Evolutionary conservation across 2,888 invertebrate genomes (phyloP), one percentile per base, ranked within the genome.

Genomic region (Nomada goodeniana): DNA sequence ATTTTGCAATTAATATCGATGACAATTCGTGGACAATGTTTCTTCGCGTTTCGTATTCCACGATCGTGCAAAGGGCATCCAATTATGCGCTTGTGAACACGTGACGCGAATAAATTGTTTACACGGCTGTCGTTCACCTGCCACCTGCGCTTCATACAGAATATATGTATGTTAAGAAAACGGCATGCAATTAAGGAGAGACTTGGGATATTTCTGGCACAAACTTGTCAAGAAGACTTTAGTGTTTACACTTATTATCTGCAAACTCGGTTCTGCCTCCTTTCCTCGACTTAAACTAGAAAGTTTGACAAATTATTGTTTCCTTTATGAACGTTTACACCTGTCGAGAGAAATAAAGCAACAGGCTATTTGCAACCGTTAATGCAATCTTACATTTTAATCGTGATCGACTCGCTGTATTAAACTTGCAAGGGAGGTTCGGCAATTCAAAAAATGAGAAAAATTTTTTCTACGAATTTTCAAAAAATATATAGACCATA

Each of bases 21-120:
- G 75, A 81, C 71, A 60, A 47, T 50, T 69, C 18, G 52, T 53
- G 61, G 36, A 73, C 73, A 60, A 76, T 71, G 68, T 85, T 71
- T 23, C n/a, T 29, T 15, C 47, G 53, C 29, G 63, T 63, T 89
- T 84, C 55, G 61, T 79, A 84, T 86, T 85, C 82, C 67, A 13
- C 44, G 53, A 23, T 73, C 69, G 81, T 63, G 50, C 71, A 55
- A 69, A 68, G 77, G 64, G 76, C 79, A 76, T 85, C 83, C 81
- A 84, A 88, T 87, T 86, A 85, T 85, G 80, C 76, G 71, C 50
- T 74, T 65, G 64, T 36, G 71, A 57, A 26, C 55, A 23, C 79
- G 79, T 75, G 82, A 82, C 61, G 47, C 29, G 77, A 69, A 85
- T 83, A 64, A 73, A 83, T 59, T 53, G 64, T 55, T 36, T 7